A percentile compares a stretch with the other conserved stretches of the same genome.
These are phyloP conservation scores for Tragopan temminckii DNA, from an alignment of 2,797 vertebrate genomes.

Conservation along the genomic window DNA sequence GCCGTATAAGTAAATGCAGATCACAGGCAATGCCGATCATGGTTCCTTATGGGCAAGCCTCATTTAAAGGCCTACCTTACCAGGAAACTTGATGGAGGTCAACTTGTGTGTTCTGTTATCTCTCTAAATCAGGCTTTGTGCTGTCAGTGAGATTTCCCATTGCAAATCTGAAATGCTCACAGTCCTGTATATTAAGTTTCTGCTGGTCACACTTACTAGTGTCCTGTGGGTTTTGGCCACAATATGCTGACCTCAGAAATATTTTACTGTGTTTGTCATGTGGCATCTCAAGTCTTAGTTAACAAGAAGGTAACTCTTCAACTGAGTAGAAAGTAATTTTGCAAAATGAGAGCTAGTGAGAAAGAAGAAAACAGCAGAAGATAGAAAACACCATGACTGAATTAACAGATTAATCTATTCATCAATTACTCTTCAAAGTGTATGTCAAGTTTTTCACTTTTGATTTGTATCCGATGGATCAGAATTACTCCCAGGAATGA, in stretches of 20 bases:
- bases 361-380: background rate
- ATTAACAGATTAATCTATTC: constrained; percentile 8
- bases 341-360: background rate
- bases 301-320: background rate
- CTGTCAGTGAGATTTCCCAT: background rate
- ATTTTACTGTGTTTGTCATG: background rate
- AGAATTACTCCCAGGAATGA: background rate
- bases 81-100: background rate
- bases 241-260: background rate
- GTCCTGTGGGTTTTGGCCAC: background rate
- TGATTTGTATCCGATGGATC: background rate
- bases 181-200: background rate
- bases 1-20: background rate
- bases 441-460: background rate
- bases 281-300: background rate
- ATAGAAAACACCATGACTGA: background rate
- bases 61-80: background rate
- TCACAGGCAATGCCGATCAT: background rate
- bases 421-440: background rate
- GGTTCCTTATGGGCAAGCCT: background rate
- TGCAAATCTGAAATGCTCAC: background rate
- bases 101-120: background rate
- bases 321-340: background rate
- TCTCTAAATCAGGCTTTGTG: background rate
- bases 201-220: background rate